Conservation (phyloP, 2,888 invertebrate species). For the Leptothorax acervorum region DNA sequence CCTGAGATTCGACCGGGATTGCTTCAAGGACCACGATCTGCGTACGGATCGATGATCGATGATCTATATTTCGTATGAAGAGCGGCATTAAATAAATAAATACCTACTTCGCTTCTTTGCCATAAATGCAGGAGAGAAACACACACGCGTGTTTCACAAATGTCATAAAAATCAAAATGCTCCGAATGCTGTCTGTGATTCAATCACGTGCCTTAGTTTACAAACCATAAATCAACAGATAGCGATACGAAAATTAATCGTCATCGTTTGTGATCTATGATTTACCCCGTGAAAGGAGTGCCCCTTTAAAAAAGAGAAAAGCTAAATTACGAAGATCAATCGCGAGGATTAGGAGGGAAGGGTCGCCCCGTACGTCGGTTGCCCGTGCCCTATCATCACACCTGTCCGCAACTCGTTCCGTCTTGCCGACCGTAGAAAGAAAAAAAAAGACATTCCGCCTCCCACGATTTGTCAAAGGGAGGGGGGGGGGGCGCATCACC, state of each 20-base stretch:
- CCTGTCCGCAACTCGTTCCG: slow-evolving; percentile 32
- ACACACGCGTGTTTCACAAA: neutral
- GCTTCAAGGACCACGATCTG: neutral
- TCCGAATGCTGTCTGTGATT: neutral
- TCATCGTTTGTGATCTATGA: neutral
- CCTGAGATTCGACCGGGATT: neutral
- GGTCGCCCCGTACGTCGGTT: neutral
- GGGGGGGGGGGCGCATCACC: neutral
- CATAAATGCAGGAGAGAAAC: neutral
- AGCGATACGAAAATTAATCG: neutral
- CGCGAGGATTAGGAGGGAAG: slow-evolving; percentile 6
- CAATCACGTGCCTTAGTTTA: neutral
- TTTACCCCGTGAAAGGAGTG: neutral
- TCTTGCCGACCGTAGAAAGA: slow-evolving; percentile 22
- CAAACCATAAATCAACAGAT: neutral
- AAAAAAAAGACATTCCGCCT: slow-evolving; percentile 25
- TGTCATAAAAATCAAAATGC: neutral
- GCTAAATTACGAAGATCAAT: slow-evolving; percentile 27
- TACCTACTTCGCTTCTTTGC: neutral
- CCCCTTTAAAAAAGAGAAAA: neutral
- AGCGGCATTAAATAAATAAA: neutral
- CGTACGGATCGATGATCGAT: neutral
- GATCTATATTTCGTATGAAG: neutral
- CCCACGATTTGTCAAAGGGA: slow-evolving; percentile 34
- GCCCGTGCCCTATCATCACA: slow-evolving; percentile 41